These are phyloP conservation scores for Pluvianellus socialis DNA, from an alignment of 2,113 vertebrate species.

Conservation along the genomic window DNA sequence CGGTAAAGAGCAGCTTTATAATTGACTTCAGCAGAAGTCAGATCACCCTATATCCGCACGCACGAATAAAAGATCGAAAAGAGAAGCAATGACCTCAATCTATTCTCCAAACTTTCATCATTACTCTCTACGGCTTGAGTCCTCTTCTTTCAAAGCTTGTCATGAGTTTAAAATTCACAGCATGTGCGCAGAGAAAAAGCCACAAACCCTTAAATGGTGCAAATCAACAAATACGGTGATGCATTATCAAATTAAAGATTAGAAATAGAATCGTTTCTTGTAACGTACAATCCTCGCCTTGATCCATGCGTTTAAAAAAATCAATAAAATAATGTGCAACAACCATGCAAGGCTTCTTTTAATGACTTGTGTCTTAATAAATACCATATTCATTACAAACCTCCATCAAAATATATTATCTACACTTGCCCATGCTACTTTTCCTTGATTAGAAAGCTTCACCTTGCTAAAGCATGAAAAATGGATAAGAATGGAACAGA, in stretches of 20 bases:
- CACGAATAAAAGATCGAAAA: fast-evolving
- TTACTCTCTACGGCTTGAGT: background rate
- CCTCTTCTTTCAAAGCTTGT: background rate
- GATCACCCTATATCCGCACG: fast-evolving
- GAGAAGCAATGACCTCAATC: background rate
- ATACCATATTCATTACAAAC: constrained; percentile 65
- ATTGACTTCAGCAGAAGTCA: background rate
- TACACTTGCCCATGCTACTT: constrained; percentile 33
- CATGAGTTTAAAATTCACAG: background rate
- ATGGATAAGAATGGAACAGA: constrained; percentile 18
- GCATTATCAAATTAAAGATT: constrained; percentile 51
- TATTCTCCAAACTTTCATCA: background rate
- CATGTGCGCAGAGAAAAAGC: background rate
- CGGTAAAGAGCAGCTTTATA: background rate
- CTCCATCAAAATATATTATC: constrained; percentile 59
- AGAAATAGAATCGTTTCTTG: constrained; percentile 40
- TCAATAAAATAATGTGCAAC: constrained; percentile 63
- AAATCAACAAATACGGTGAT: background rate
- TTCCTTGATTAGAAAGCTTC: constrained; percentile 66
- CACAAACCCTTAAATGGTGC: background rate
- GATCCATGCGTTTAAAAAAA: constrained; percentile 43
- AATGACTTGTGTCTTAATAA: constrained; percentile 72
- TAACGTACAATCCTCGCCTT: constrained; percentile 27
- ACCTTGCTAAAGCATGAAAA: constrained; percentile 65
- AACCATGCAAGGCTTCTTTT: constrained; percentile 40